Evolutionary conservation across 2,888 invertebrate genomes (phyloP).

Genomic region (Sabatieria punctata): DNA sequence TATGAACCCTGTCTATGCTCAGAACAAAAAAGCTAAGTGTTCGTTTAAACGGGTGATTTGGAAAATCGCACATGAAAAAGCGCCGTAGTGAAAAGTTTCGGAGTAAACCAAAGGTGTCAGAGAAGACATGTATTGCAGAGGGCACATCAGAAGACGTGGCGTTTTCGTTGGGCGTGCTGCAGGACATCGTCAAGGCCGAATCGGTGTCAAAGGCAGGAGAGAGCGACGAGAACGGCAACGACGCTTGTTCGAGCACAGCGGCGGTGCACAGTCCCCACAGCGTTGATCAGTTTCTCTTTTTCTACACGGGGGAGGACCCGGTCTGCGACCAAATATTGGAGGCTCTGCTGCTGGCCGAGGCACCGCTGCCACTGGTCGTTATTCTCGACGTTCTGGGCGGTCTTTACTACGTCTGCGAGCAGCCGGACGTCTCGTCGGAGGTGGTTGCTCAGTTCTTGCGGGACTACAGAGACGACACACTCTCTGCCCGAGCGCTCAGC

Average conservation of each 20-base stretch:
- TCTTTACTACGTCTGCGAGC: conserved; percentile 2
- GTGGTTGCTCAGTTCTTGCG: conserved; percentile 1
- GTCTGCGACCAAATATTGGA: conserved; percentile 5
- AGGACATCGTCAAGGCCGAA: conserved; percentile 10
- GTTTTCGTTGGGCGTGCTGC: conserved; percentile 17
- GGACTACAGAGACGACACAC: conserved; percentile 8
- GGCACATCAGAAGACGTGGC: conserved; percentile 19
- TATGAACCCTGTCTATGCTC: background rate
- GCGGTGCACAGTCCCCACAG: too few species aligned
- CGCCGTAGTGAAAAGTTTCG: too few species aligned
- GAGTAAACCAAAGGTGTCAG: background rate
- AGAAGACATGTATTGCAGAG: conserved; percentile 11
- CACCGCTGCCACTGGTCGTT: conserved; percentile 2
- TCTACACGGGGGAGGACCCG: conserved; percentile 1
- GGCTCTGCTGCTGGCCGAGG: conserved; percentile 1
- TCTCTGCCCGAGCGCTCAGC: background rate
- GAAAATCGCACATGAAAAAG: too few species aligned
- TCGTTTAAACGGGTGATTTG: too few species aligned
- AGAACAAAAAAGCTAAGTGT: too few species aligned
- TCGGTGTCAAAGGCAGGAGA: too few species aligned
- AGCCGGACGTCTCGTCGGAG: conserved; percentile 4
- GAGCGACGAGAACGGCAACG: too few species aligned
- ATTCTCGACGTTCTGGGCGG: conserved; percentile 2
- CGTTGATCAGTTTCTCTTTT: background rate
- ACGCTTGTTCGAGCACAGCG: too few species aligned